Base-by-base conservation (phyloP, 2,113 vertebrate genomes). In the Tetrax tetrax region DNA sequence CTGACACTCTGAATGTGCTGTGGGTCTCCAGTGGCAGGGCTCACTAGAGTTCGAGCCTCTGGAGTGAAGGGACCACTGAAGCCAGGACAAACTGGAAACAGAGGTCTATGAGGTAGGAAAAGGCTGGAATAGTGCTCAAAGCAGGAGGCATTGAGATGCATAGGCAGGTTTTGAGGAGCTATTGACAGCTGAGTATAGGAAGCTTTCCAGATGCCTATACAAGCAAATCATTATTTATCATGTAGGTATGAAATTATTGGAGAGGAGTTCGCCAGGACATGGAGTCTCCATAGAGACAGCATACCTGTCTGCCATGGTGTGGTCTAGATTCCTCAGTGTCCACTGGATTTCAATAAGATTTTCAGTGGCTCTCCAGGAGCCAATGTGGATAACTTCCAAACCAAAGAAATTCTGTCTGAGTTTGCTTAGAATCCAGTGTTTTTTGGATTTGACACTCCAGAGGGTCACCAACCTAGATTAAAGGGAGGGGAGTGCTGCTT, bases 191-290 rank as follows among this genome's bases (percentile, higher is more conserved):
- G 64, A 66, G 18, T 13, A 23, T 2, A 45, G 75, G 71, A 64
- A 71, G 14, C 2, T 64, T 86, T 86, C 0, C 4, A 43, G 27
- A 43, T 51, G 47, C n/a, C 22, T 56, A 9, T 25, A 23, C 37
- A 69, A 31, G 27, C 24, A 41, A 23, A 12, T 35, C 19, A 14
- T 37, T 56, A 28, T 77, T 83, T 56, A n/a, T 54, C 75, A 31
- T 5, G 1, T 8, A 50, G 12, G 9, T 50, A 1, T 6, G 14
- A 25, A 6, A 12, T 13, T 71, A 8, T 0, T 68, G 57, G 47
- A 8, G 9, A 71, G 18, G 41, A 8, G 4, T 37, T 78, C 51
- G 31, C 57, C 28, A 25, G 57, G 20, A 18, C 9, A 5, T 6
- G 28, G 45, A 83, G 38, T 17, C 14, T 60, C 63, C 72, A 18